Evolutionary conservation across 2,113 vertebrate species (phyloP).

Genomic region (Synodontis membranacea): DNA sequence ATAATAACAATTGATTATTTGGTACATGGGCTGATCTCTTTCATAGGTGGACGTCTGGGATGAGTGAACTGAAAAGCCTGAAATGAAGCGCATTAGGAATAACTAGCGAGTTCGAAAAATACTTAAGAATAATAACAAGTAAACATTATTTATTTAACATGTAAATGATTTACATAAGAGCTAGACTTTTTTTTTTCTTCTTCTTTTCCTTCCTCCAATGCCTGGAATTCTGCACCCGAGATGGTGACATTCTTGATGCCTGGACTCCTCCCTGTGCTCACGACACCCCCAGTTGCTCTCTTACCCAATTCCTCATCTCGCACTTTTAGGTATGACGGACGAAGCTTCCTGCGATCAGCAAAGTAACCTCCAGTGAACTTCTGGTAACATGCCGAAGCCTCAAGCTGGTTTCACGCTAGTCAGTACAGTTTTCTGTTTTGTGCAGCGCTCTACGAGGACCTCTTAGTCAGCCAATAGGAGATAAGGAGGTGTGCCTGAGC

Average conservation of each 20-base stretch:
- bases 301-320: slow-evolving; percentile 4
- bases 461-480: neutral
- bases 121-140: neutral
- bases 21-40: neutral
- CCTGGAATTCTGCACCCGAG: neutral
- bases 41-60: neutral
- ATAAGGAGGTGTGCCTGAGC: neutral
- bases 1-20: neutral
- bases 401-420: neutral
- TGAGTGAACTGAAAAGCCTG: neutral
- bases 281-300: neutral
- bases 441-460: neutral
- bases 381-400: neutral
- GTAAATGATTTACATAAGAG: slow-evolving; percentile 28
- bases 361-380: neutral
- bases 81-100: neutral
- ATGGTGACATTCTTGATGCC: slow-evolving; percentile 11
- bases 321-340: neutral
- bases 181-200: neutral
- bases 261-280: neutral
- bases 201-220: neutral
- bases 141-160: neutral
- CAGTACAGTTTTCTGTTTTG: neutral
- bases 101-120: neutral
- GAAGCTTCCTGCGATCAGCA: slow-evolving; percentile 17